A percentile compares a stretch with the other conserved stretches of the same genome.
Conservation (phyloP, 2,888 invertebrate genomes). For the Mellilla xanthometata region DNA sequence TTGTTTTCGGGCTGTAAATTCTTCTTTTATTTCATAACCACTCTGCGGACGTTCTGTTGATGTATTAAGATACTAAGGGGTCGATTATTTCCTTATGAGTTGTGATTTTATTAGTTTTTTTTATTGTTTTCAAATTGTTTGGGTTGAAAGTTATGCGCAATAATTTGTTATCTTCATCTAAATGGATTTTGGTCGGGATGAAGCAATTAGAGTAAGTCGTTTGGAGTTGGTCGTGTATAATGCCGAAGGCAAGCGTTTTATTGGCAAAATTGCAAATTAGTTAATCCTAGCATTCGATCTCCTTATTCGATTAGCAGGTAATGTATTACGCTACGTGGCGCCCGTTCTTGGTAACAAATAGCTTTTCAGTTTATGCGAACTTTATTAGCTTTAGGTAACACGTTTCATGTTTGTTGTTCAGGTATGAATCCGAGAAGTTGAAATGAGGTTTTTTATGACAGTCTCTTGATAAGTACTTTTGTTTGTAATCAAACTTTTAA, state of each 20-base stretch:
- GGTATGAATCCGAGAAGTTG: slow-evolving; percentile 47
- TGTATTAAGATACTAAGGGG: slow-evolving; percentile 21
- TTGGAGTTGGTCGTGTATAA: slow-evolving; percentile 48
- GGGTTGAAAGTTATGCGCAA: slow-evolving; percentile 48
- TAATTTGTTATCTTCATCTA: slow-evolving; percentile 69
- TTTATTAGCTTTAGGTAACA: slow-evolving; percentile 46
- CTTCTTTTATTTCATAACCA: slow-evolving; percentile 58
- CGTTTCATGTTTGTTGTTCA: slow-evolving; percentile 47
- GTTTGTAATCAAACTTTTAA: slow-evolving; percentile 20
- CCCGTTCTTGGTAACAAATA: slow-evolving; percentile 45
- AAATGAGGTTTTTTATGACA: slow-evolving; percentile 48
- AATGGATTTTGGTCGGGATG: slow-evolving; percentile 52
- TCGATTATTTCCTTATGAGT: slow-evolving; percentile 37
- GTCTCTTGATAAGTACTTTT: slow-evolving; percentile 19
- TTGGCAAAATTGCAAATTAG: slow-evolving; percentile 70
- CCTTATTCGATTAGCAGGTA: slow-evolving; percentile 56
- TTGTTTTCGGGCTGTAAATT: slow-evolving; percentile 68
- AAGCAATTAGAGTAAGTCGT: slow-evolving; percentile 64
- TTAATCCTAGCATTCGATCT: slow-evolving; percentile 57
- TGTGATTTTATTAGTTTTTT: slow-evolving; percentile 38
- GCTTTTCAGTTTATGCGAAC: slow-evolving; percentile 49
- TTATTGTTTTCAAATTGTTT: slow-evolving; percentile 35
- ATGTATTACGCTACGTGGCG: slow-evolving; percentile 57
- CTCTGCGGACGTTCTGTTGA: slow-evolving; percentile 43
- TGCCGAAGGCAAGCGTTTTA: slow-evolving; percentile 67